Conservation (phyloP, 1,140 invertebrate genomes). For the Cotesia typhae region DNA sequence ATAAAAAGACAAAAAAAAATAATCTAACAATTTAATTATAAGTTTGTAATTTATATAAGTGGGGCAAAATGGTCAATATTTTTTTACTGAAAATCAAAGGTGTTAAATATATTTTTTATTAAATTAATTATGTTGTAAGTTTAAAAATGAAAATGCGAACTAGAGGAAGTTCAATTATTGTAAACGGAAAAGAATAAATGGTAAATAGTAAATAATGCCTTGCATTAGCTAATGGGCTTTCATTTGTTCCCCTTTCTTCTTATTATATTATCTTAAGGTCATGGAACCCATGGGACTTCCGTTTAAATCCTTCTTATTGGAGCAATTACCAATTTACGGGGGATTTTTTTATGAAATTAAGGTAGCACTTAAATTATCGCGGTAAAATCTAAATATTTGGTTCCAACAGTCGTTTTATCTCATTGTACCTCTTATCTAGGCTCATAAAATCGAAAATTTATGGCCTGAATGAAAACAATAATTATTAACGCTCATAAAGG, state of each 20-base stretch:
- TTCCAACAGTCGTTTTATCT: no score
- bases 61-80: not conserved
- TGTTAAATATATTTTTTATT: no score
- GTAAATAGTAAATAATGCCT: constrained; percentile 53
- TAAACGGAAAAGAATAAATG: constrained; percentile 47
- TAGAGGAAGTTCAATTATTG: constrained; percentile 26
- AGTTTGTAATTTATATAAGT: no score
- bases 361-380: no score
- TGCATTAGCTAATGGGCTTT: constrained; percentile 42
- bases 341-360: not conserved
- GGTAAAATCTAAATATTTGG: no score
- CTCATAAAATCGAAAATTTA: no score
- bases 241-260: constrained; percentile 32
- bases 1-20: no score
- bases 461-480: no score
- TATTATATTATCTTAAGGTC: constrained; percentile 42
- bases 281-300: constrained; percentile 54
- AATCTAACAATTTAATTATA: no score
- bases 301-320: constrained; percentile 5
- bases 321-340: not conserved
- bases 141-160: not conserved
- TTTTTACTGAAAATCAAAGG: not conserved
- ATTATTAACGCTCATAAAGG: no score
- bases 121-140: not conserved
- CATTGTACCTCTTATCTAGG: no score